Base-by-base conservation (phyloP, 2,888 invertebrate genomes). In the Xiphydria camelus region DNA sequence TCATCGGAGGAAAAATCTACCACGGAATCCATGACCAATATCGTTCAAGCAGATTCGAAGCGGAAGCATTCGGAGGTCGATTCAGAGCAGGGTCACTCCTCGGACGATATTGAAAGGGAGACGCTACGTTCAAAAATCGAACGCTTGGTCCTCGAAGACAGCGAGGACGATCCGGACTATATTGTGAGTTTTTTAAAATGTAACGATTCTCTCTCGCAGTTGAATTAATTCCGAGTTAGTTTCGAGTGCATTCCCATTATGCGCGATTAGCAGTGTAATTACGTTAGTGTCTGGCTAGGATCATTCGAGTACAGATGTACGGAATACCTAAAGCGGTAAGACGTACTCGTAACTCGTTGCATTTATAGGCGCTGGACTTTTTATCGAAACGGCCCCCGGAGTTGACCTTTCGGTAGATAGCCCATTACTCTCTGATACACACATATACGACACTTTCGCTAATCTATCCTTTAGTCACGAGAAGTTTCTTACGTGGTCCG, bases 141-240 rank as follows among this genome's bases (percentile, higher is more conserved):
- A 3, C 59, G 59, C 33, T 33, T 64, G 5, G 63, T 47, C 1
- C 5, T 20, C 14, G 51, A 56, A 3, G 42, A 53, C 4, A 62
- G 59, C 33, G 25, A 33, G 9, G 51, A 63, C n/a, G 72, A 72
- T 45, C 45, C 53, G 6, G 59, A 64, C 49, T 70, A 56, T 23
- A 45, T 45, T 23, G 68, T 70, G 25, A 64, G 64, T 54, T 34
- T 35, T 41, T 6, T 23, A 35, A 14, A 7, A 7, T 6, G 26
- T n/a, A 18, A 20, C 14, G 21, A 2, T 37, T 7, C 5, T 9
- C 14, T 17, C 25, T 41, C 23, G 9, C 10, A 7, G 4, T 3
- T 33, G 17, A 33, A 33, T 17, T 17, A 18, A 33, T 17, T 6
- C 23, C 7, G n/a, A 23, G n/a, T n/a, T 7, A 23, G 7, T 7